Evolutionary conservation across 2,797 vertebrate genomes (phyloP).

Genomic region (Eulemur rubriventer): DNA sequence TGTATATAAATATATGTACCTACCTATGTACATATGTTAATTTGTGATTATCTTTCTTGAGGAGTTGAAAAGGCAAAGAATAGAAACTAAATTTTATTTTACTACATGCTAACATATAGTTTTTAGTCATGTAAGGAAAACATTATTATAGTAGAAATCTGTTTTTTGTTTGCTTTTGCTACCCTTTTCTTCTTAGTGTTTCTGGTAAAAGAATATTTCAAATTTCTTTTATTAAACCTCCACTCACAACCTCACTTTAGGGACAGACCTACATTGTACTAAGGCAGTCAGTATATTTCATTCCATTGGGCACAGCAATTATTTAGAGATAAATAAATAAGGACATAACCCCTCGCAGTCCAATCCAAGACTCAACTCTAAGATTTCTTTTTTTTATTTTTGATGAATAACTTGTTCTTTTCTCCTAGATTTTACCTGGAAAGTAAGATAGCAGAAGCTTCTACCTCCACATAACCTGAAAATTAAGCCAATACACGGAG

Average conservation of each 20-base stretch:
- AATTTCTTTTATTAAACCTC: neutral
- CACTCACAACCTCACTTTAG: neutral
- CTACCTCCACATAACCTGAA: neutral
- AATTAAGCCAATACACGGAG: neutral
- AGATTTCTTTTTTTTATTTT: slow-evolving; percentile 18
- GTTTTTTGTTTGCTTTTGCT: neutral
- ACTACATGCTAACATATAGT: neutral
- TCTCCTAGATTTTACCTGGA: neutral
- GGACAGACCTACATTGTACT: neutral
- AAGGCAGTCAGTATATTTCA: neutral
- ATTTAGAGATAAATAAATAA: slow-evolving; percentile 19
- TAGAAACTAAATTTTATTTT: neutral
- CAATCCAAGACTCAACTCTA: neutral
- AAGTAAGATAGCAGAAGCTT: neutral
- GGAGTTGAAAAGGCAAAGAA: neutral
- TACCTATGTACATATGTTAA: neutral
- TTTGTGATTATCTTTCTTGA: slow-evolving; percentile 24
- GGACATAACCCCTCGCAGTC: neutral
- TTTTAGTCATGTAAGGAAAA: neutral
- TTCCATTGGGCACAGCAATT: neutral
- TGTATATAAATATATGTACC: neutral
- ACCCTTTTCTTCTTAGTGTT: neutral
- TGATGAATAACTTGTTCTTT: neutral
- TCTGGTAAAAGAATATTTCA: neutral
- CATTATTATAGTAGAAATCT: neutral